Evolutionary conservation across 1,140 invertebrate genomes (phyloP).

Genomic region (Apis dorsata): DNA sequence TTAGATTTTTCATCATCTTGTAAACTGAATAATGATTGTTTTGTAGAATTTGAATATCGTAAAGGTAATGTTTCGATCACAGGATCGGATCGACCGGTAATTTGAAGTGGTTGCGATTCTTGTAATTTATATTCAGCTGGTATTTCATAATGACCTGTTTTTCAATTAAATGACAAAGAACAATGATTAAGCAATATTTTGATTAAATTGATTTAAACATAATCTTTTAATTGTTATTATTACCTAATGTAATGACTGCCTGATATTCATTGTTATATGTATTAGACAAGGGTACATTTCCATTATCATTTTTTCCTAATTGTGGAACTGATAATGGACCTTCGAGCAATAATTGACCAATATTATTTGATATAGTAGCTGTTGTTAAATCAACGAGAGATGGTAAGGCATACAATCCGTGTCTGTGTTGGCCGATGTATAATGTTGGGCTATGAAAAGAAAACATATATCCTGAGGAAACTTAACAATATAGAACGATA

Average conservation of each 20-base stretch:
- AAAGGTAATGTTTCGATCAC: conserved; percentile 70
- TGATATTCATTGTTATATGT: conserved; percentile 65
- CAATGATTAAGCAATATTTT: neutral
- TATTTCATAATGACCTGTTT: conserved; percentile 89
- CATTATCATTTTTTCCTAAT: conserved; percentile 67
- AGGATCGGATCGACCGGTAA: conserved; percentile 80
- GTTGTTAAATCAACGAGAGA: conserved; percentile 93
- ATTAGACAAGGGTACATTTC: conserved; percentile 53
- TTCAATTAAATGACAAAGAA: conserved; percentile 66
- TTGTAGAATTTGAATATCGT: conserved; percentile 62
- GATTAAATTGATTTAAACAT: neutral
- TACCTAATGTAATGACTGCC: conserved; percentile 72
- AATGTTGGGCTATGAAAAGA: conserved; percentile 89
- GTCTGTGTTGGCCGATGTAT: conserved; percentile 94
- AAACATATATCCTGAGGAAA: neutral
- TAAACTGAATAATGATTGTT: conserved; percentile 37
- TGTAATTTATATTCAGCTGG: conserved; percentile 77
- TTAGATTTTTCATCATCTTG: conserved; percentile 23
- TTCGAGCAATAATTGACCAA: conserved; percentile 84
- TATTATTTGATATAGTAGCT: conserved; percentile 85
- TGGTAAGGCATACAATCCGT: conserved; percentile 94
- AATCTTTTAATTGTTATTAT: conserved; percentile 4
- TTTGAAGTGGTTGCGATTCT: conserved; percentile 80
- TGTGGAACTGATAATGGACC: conserved; percentile 82
- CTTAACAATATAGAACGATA: neutral